A percentile compares a stretch with the other conserved stretches of the same genome.
Conservation (phyloP, 2,888 invertebrate genomes). For the Athetis lepigone region DNA sequence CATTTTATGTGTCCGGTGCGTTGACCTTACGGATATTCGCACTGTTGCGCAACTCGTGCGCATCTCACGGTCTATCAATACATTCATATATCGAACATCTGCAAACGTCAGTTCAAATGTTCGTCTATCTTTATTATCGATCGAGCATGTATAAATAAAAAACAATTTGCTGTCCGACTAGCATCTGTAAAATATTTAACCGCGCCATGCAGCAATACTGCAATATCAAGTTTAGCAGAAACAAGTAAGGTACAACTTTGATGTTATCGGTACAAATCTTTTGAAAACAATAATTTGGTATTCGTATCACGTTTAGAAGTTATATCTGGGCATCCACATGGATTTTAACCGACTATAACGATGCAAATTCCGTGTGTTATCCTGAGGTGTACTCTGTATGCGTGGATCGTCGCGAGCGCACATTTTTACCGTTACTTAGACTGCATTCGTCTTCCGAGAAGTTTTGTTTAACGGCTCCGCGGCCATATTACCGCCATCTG, state of each 20-base stretch:
- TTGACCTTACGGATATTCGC: constrained; percentile 80
- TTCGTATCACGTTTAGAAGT: constrained; percentile 34
- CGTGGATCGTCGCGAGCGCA: constrained; percentile 62
- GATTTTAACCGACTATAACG: constrained; percentile 65
- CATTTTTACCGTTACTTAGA: constrained; percentile 72
- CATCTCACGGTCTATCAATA: constrained; percentile 65
- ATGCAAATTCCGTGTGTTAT: constrained; percentile 66
- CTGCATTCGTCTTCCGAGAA: constrained; percentile 79
- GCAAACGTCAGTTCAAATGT: constrained; percentile 37
- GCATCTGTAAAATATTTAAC: constrained; percentile 25
- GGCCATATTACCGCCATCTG: constrained; percentile 65
- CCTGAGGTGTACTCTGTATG: constrained; percentile 70
- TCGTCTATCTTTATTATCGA: constrained; percentile 43
- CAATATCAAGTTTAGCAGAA: constrained; percentile 18
- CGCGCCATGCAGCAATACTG: not conserved
- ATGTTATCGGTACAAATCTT: constrained; percentile 15
- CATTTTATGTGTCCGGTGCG: constrained; percentile 77
- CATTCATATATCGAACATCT: constrained; percentile 60
- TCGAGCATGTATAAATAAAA: constrained; percentile 33
- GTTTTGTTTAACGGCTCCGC: constrained; percentile 68
- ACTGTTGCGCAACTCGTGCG: constrained; percentile 78
- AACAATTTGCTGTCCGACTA: constrained; percentile 27
- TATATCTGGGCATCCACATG: constrained; percentile 60
- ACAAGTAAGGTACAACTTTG: constrained; percentile 21
- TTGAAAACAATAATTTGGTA: constrained; percentile 27